These are phyloP conservation scores for Hypothenemus hampei DNA, from an alignment of 1,140 invertebrate genomes.

Conservation along the genomic window DNA sequence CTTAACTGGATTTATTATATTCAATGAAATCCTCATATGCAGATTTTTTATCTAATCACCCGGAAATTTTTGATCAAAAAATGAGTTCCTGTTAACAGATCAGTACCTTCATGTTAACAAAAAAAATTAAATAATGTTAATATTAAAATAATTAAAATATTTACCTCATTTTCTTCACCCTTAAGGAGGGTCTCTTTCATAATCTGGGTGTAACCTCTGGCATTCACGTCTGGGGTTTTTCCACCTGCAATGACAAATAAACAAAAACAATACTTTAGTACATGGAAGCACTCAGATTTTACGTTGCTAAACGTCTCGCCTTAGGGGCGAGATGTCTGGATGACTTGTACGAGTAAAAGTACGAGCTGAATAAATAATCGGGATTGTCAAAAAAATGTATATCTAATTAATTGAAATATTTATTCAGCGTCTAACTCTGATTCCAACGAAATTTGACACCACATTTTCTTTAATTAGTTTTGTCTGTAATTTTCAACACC, in stretches of 20 bases:
- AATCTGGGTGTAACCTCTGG: conserved; percentile 93
- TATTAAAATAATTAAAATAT: too few species aligned
- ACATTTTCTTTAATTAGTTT: conserved; percentile 12
- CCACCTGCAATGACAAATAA: conserved; percentile 78
- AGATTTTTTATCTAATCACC: too few species aligned
- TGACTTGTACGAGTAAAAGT: background rate
- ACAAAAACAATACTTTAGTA: conserved; percentile 36
- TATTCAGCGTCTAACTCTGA: conserved; percentile 1
- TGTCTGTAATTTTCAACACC: background rate
- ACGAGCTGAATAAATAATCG: conserved; percentile 3
- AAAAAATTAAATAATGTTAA: too few species aligned
- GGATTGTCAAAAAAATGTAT: background rate
- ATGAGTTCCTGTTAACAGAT: too few species aligned
- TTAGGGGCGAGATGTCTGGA: conserved; percentile 1
- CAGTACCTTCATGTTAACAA: too few species aligned
- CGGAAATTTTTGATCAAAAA: too few species aligned
- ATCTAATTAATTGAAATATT: background rate
- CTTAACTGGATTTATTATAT: too few species aligned
- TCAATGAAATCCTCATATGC: too few species aligned
- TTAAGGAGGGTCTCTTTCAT: conserved; percentile 90
- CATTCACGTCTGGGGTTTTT: conserved; percentile 93
- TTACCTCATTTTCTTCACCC: conserved; percentile 82
- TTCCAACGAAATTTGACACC: background rate
- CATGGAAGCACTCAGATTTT: conserved; percentile 13
- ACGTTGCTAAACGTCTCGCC: too few species aligned